phyloP scores from a whole-genome alignment of 2,113 vertebrate species.

The Actinemys pallida region DNA sequence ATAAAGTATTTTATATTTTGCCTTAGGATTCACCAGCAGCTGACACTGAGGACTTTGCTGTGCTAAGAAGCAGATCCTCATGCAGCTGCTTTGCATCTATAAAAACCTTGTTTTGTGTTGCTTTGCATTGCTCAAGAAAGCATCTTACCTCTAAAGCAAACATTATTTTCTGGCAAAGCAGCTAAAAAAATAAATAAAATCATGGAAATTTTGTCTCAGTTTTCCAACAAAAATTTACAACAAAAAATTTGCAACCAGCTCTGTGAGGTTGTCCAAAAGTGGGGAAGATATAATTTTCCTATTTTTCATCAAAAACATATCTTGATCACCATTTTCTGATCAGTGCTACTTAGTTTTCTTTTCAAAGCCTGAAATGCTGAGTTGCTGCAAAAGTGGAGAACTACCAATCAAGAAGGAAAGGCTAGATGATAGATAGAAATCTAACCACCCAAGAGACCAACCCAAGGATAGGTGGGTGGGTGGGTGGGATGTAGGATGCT shows the following conservation, averaged over 20 bases:
- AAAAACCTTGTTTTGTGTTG: neutral
- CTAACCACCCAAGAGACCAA: neutral
- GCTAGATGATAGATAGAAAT: neutral
- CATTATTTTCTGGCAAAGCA: neutral
- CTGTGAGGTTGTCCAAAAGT: neutral
- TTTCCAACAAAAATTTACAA: neutral
- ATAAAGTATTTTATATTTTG: neutral
- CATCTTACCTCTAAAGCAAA: neutral
- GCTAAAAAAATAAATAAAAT: neutral
- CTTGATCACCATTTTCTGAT: neutral
- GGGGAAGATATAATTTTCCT: neutral
- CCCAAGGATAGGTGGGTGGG: neutral
- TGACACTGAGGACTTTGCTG: rapidly evolving
- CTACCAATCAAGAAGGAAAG: neutral
- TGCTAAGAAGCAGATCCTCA: neutral
- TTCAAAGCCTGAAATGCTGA: neutral
- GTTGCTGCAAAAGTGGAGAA: neutral
- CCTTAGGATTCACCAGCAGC: neutral
- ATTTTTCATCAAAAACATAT: neutral
- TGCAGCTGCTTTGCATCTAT: neutral
- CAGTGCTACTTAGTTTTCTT: neutral
- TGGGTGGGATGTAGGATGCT: neutral
- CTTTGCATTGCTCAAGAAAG: neutral
- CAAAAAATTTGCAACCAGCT: neutral
- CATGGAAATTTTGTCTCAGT: neutral